Evolutionary conservation across 2,113 vertebrate genomes (phyloP).

Genomic region (Nothobranchius furzeri): DNA sequence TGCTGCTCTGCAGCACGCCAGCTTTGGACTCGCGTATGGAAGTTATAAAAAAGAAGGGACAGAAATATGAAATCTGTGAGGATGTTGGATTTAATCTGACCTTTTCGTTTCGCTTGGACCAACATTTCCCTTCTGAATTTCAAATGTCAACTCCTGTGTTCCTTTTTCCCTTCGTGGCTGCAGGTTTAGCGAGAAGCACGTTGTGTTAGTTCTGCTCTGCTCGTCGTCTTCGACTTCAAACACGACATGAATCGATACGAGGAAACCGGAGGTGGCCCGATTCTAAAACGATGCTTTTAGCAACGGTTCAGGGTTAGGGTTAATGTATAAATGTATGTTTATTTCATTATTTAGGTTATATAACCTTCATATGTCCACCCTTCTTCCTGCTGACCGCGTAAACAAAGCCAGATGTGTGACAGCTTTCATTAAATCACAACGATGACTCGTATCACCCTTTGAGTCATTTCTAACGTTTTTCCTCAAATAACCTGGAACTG

Average conservation of each 20-base stretch:
- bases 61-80: conserved; percentile 8
- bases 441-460: conserved; percentile 48
- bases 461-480: conserved; percentile 45
- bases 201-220: conserved; percentile 40
- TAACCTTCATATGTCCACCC: too few species aligned
- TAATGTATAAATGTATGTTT: too few species aligned
- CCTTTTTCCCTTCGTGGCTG: conserved; percentile 5
- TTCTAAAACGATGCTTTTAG: too few species aligned
- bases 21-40: conserved; percentile 11
- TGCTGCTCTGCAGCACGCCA: conserved; percentile 5
- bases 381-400: background rate
- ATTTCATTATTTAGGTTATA: too few species aligned
- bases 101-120: conserved; percentile 23
- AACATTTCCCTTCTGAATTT: conserved; percentile 27
- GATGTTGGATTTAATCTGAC: conserved; percentile 28
- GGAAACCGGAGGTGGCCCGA: too few species aligned
- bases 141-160: conserved; percentile 28
- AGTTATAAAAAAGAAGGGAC: conserved; percentile 10
- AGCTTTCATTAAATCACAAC: conserved; percentile 38
- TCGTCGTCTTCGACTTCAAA: conserved; percentile 6
- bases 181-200: conserved; percentile 24
- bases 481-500: conserved; percentile 42
- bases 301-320: too few species aligned
- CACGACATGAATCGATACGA: too few species aligned
- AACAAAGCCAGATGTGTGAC: conserved; percentile 37